Percentiles rank a stretch among this genome's conserved stretches.
phyloP scores from a whole-genome alignment of 2,113 vertebrate species.

The Nerophis ophidion region DNA sequence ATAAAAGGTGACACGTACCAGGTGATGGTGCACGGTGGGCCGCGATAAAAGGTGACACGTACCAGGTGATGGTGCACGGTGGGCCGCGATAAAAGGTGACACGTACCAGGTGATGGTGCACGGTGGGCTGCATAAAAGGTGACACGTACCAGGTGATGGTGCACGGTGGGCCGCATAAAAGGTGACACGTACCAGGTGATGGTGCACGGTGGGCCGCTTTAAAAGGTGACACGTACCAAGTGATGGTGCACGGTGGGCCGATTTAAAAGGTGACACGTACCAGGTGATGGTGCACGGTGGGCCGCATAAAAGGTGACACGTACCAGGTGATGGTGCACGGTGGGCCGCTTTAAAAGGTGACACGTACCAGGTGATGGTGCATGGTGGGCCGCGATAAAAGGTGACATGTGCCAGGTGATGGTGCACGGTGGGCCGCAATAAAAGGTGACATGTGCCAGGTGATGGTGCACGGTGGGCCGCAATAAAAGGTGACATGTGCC shows the following conservation, averaged over 20 bases:
- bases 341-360: background rate
- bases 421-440: background rate
- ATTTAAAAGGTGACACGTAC: background rate
- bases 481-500: background rate
- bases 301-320: background rate
- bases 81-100: background rate
- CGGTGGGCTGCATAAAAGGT: background rate
- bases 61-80: background rate
- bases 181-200: background rate
- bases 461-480: background rate
- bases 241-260: background rate
- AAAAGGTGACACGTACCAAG: background rate
- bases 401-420: too few species aligned
- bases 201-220: background rate
- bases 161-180: background rate
- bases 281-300: background rate
- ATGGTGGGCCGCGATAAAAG: background rate
- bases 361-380: background rate
- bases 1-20: background rate
- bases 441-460: background rate
- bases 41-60: background rate
- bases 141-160: too few species aligned
- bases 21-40: background rate
- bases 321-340: background rate
- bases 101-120: background rate